These are phyloP conservation scores for Rhynchotus rufescens DNA, from an alignment of 2,797 vertebrate genomes.

Conservation along the genomic window DNA sequence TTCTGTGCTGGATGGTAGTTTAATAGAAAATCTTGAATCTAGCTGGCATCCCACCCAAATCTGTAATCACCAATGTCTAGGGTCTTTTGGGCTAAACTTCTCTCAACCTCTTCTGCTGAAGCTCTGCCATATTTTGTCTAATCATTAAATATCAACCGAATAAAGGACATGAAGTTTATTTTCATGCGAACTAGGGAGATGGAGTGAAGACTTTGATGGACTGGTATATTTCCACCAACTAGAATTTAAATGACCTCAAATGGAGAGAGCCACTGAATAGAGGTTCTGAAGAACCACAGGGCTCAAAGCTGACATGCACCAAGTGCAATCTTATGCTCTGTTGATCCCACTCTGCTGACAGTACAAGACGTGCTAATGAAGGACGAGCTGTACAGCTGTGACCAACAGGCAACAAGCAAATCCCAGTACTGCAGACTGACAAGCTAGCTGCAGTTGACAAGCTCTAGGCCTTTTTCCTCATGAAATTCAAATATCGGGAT, in stretches of 20 bases:
- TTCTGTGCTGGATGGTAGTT: neutral
- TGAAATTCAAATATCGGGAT: neutral
- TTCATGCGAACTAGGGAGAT: neutral
- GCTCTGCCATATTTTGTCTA: neutral
- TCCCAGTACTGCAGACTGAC: neutral
- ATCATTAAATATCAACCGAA: neutral
- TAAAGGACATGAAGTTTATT: neutral
- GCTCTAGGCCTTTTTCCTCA: neutral
- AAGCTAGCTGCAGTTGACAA: neutral
- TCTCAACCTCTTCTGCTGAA: neutral
- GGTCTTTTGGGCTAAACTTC: neutral
- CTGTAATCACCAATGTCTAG: neutral
- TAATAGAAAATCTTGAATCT: neutral
- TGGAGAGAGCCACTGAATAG: neutral
- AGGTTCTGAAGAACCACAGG: neutral
- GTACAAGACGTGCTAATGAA: neutral
- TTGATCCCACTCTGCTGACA: neutral
- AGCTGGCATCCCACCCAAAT: neutral
- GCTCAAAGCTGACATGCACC: fast-evolving
- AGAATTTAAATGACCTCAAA: neutral
- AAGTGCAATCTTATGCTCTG: neutral
- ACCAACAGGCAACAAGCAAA: neutral
- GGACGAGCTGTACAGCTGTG: neutral
- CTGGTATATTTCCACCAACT: neutral
- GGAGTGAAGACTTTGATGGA: neutral